phyloP scores from a whole-genome alignment of 2,888 invertebrate species.

The Nomada goodeniana region DNA sequence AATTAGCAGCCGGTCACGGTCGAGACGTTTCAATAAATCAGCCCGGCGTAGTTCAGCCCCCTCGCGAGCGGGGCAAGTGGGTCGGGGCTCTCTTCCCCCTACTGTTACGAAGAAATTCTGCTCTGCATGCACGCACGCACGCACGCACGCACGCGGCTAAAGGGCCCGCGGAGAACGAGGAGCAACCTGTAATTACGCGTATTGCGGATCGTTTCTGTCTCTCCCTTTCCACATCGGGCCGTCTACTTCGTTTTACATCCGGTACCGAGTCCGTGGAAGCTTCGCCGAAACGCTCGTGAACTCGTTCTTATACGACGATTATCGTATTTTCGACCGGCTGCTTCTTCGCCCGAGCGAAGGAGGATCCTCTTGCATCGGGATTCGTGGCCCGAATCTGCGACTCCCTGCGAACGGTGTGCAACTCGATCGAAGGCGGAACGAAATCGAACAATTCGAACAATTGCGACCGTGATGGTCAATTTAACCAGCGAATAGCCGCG shows the following conservation, averaged over 20 bases:
- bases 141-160: constrained; percentile 37
- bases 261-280: constrained; percentile 45
- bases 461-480: constrained; percentile 30
- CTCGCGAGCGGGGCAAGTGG: constrained; percentile 46
- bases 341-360: not conserved
- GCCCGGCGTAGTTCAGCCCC: constrained; percentile 51
- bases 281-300: constrained; percentile 17
- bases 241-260: constrained; percentile 62
- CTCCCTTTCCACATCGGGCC: not conserved
- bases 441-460: constrained; percentile 7
- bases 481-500: constrained; percentile 43
- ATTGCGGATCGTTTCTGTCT: constrained; percentile 60
- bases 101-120: constrained; percentile 53
- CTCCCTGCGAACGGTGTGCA: too few relatives aligned
- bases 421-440: constrained; percentile 8
- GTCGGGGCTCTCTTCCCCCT: constrained; percentile 39
- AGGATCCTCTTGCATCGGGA: not conserved
- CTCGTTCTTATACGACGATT: constrained; percentile 11
- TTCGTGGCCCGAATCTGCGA: too few relatives aligned
- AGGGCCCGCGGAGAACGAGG: constrained; percentile 55
- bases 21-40: constrained; percentile 70
- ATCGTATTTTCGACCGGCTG: not conserved
- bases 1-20: constrained; percentile 64
- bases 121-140: constrained; percentile 59
- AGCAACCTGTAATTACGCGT: constrained; percentile 72